A percentile compares a stretch with the other conserved stretches of the same genome.
phyloP scores from a whole-genome alignment of 2,797 vertebrate genomes.

The Protosalanx chinensis region DNA sequence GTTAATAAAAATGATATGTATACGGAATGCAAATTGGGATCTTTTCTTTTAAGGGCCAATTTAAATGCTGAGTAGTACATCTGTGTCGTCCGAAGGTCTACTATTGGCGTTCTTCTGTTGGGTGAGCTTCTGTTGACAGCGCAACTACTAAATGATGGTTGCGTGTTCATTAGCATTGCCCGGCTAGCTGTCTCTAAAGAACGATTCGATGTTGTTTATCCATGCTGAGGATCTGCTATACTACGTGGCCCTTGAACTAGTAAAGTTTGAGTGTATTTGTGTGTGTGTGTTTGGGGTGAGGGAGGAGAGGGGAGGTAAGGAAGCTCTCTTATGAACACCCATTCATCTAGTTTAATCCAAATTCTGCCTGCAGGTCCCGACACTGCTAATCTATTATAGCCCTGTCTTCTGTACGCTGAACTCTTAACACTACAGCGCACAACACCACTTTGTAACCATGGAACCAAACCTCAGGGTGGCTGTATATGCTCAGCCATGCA shows the following conservation, averaged over 20 bases:
- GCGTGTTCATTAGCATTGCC: neutral
- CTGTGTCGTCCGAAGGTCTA: neutral
- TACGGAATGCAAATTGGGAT: too few species aligned
- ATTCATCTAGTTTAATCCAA: conserved; percentile 20
- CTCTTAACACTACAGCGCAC: conserved; percentile 22
- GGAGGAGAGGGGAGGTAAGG: neutral
- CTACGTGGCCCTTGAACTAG: neutral
- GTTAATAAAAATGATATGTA: too few species aligned
- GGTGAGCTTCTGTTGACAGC: neutral
- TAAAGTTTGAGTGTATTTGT: neutral
- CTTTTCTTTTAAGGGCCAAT: neutral
- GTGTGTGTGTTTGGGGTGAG: too few species aligned
- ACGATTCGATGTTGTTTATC: neutral
- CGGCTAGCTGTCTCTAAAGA: neutral
- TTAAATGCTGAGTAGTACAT: neutral
- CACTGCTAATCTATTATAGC: conserved; percentile 34
- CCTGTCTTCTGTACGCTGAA: conserved; percentile 21
- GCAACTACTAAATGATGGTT: neutral
- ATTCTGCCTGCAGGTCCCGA: conserved; percentile 37
- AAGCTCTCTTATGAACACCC: neutral
- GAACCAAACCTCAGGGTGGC: conserved; percentile 40
- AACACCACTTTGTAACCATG: conserved; percentile 40
- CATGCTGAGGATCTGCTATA: neutral
- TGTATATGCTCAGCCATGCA: conserved; percentile 39
- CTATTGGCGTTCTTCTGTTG: too few species aligned